Evolutionary conservation across 2,888 invertebrate genomes (phyloP), one percentile per base, ranked within the genome.

Genomic region (Lumbricus terrestris): DNA sequence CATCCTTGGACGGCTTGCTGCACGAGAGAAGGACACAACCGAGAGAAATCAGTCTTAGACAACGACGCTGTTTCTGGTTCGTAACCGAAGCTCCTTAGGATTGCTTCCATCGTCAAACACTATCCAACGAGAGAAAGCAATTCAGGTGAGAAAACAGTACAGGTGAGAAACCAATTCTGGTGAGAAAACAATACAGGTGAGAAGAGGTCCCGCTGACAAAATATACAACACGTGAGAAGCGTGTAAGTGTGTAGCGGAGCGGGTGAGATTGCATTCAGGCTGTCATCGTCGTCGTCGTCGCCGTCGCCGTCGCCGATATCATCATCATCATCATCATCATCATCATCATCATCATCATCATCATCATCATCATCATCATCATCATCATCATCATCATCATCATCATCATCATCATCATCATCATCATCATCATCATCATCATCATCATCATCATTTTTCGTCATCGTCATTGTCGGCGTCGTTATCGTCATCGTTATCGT

Each of bases 1-100:
- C 90, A 90, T 69, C 90, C 90, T 82, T 90, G 90, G 0, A 82
- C 82, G 6, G 90, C 90, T 34, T 90, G 90, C n/a, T 90, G 90
- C 15, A 90, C 38, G 20, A 90, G 83, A 23, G 90, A 82, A 37
- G 90, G 90, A 90, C 90, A 90, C 40, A 90, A 42, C 18, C 90
- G 37, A 13, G n/a, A 11, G 23, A 90, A 90, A 40, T 82, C 90
- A 15, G 90, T 82, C 83, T 83, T 90, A 16, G 35, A 33, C 0
- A 90, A 85, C 4, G 2, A 5, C 1, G 85, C 3, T 35, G 37
- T 37, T 20, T 83, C 38, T 15, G 85, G 85, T 23, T 90, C 90
- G n/a, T 40, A 38, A 37, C 38, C 37, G 15, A 90, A 82, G n/a
- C 90, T 90, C 29, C 0, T 90, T 38, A 90, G 3, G 15, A 90